Evolutionary conservation across 2,888 invertebrate species (phyloP).

Genomic region (Mylabris sibirica): DNA sequence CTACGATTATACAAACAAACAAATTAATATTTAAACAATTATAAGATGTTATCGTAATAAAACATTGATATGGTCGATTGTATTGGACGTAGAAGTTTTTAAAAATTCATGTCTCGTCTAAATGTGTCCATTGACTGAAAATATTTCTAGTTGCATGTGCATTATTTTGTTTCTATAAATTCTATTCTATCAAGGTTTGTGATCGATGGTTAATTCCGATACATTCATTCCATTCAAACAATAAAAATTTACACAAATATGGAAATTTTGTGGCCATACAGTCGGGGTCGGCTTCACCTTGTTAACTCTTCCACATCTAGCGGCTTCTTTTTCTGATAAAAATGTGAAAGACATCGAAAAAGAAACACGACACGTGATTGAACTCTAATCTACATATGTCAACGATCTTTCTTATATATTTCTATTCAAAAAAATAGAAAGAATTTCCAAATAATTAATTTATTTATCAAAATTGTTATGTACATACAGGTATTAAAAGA

Average conservation of each 20-base stretch:
- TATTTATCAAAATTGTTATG: slow-evolving; percentile 9
- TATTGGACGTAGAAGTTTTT: slow-evolving; percentile 28
- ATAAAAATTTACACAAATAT: slow-evolving; percentile 17
- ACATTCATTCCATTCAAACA: slow-evolving; percentile 8
- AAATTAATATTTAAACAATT: slow-evolving; percentile 20
- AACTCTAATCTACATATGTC: slow-evolving; percentile 23
- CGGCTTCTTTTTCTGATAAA: not conserved
- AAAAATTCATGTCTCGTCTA: slow-evolving; percentile 37
- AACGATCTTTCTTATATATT: slow-evolving; percentile 11
- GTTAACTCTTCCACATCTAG: not conserved
- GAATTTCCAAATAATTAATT: not conserved
- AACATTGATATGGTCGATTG: slow-evolving; percentile 16
- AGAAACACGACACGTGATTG: slow-evolving; percentile 24
- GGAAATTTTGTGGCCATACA: not conserved
- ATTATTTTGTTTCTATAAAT: slow-evolving; percentile 16
- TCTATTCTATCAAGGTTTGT: slow-evolving; percentile 15
- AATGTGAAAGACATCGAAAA: not conserved
- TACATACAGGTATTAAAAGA: slow-evolving; percentile 12
- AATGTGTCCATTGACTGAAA: slow-evolving; percentile 39
- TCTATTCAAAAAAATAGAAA: not conserved
- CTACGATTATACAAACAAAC: slow-evolving; percentile 26
- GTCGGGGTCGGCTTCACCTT: not conserved
- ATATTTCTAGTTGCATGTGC: slow-evolving; percentile 29
- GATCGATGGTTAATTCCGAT: slow-evolving; percentile 21
- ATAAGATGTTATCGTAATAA: not conserved